These are phyloP conservation scores for Lepidurus arcticus DNA, from an alignment of 1,140 invertebrate species.

Conservation along the genomic window DNA sequence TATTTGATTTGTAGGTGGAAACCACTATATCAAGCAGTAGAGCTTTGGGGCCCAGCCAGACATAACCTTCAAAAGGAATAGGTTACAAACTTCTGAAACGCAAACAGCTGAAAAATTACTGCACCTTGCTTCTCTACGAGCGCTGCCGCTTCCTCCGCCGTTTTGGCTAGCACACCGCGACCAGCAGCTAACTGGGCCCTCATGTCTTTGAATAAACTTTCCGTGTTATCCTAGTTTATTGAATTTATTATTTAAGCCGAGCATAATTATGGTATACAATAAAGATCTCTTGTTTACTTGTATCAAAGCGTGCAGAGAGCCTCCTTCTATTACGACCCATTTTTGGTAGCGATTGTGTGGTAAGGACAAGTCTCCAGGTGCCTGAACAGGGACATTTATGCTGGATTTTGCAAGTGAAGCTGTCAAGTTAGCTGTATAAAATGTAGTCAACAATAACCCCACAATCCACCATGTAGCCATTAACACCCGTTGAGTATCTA, in stretches of 20 bases:
- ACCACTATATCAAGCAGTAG: conserved; percentile 28
- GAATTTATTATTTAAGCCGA: conserved; percentile 34
- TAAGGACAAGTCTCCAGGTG: conserved; percentile 24
- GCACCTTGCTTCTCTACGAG: conserved; percentile 14
- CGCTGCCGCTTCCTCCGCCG: conserved; percentile 31
- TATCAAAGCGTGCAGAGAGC: conserved; percentile 38
- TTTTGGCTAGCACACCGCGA: conserved; percentile 39
- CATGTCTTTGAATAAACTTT: conserved; percentile 38
- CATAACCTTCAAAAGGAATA: conserved; percentile 19
- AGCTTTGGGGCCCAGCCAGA: conserved; percentile 29
- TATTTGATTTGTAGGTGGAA: conserved; percentile 20
- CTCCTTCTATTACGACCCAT: conserved; percentile 37
- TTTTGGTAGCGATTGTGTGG: conserved; percentile 37
- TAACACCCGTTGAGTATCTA: conserved; percentile 71
- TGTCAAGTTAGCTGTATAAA: conserved; percentile 85
- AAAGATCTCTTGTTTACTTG: conserved; percentile 28
- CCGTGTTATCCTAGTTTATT: conserved; percentile 27
- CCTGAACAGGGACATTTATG: conserved; percentile 59
- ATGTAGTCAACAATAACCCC: conserved; percentile 78
- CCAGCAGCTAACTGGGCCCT: conserved; percentile 38
- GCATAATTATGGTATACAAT: conserved; percentile 26
- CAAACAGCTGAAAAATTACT: background rate
- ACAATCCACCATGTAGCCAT: conserved; percentile 90
- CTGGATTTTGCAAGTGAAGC: conserved; percentile 77
- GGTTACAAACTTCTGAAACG: background rate